Evolutionary conservation across 2,113 vertebrate genomes (phyloP).

Genomic region (Mixornis gularis): DNA sequence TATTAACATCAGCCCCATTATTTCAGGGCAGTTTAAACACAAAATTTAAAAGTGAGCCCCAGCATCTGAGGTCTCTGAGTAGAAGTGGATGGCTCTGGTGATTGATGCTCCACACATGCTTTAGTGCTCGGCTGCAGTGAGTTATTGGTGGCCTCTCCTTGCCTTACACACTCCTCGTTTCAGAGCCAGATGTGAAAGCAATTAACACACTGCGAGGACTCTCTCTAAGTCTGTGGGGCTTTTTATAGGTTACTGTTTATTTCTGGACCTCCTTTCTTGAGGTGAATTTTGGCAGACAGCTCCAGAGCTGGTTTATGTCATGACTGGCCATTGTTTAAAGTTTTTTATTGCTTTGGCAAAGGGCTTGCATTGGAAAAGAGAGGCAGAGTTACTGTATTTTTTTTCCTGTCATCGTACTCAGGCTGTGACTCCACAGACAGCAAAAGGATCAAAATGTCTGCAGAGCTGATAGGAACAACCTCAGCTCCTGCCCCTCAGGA

Average conservation of each 20-base stretch:
- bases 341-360: slow-evolving; percentile 41
- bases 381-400: not conserved
- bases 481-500: slow-evolving; percentile 1
- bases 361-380: not conserved
- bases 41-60: not conserved
- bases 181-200: slow-evolving; percentile 51
- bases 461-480: not conserved
- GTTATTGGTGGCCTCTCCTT: slow-evolving; percentile 11
- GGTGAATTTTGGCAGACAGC: slow-evolving; percentile 32
- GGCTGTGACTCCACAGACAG: not conserved
- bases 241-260: slow-evolving; percentile 57
- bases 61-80: not conserved
- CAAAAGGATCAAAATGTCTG: not conserved
- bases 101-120: not conserved
- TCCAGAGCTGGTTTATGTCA: slow-evolving; percentile 40
- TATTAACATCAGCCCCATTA: not conserved
- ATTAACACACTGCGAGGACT: slow-evolving; percentile 11
- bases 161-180: not conserved
- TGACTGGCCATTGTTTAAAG: slow-evolving; percentile 41
- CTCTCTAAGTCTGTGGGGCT: slow-evolving; percentile 13
- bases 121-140: not conserved
- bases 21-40: not conserved
- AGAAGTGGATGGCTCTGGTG: not conserved
- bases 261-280: slow-evolving; percentile 43
- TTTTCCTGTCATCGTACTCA: not conserved